These are phyloP conservation scores for Heliopora coerulea DNA, from an alignment of 92 coral and sea anemone genomes.

Conservation along the genomic window DNA sequence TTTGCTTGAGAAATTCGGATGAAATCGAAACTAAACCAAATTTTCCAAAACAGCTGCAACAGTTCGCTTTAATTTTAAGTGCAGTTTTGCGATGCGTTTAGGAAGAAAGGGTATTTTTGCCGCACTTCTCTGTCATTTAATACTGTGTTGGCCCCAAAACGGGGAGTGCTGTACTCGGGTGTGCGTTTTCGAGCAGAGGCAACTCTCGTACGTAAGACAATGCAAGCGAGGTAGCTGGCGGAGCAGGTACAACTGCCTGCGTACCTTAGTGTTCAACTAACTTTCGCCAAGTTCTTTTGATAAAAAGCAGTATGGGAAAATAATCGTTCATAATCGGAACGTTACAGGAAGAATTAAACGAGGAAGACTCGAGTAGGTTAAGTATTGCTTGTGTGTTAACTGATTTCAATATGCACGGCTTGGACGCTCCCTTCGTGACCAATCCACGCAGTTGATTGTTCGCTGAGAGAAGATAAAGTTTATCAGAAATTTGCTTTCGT, in stretches of 20 bases:
- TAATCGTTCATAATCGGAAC: not conserved
- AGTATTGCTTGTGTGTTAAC: conserved; percentile 22
- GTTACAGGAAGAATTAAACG: conserved; percentile 25
- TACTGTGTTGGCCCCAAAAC: conserved; percentile 48
- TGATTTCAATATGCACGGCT: conserved; percentile 35
- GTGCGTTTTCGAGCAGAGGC: not conserved
- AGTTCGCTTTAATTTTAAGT: not conserved
- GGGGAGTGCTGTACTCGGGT: conserved; percentile 36
- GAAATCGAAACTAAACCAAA: not conserved
- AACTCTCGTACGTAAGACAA: conserved; percentile 39
- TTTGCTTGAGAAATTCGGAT: not conserved
- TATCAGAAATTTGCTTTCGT: not conserved
- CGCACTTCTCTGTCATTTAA: conserved; percentile 41
- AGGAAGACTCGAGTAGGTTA: conserved; percentile 17
- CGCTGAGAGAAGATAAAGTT: conserved; percentile 16
- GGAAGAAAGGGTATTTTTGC: conserved; percentile 24
- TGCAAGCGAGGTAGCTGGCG: conserved; percentile 39
- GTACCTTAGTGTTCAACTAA: not conserved
- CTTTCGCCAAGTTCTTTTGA: conserved; percentile 17
- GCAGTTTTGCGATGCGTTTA: conserved; percentile 6
- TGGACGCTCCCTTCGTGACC: conserved; percentile 40
- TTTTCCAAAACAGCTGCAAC: conserved; percentile 8
- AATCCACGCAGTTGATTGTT: conserved; percentile 24
- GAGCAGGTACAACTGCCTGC: conserved; percentile 21
- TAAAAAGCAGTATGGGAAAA: conserved; percentile 19